Base-by-base conservation (phyloP, 2,797 vertebrate species). In the Monodelphis domestica region DNA sequence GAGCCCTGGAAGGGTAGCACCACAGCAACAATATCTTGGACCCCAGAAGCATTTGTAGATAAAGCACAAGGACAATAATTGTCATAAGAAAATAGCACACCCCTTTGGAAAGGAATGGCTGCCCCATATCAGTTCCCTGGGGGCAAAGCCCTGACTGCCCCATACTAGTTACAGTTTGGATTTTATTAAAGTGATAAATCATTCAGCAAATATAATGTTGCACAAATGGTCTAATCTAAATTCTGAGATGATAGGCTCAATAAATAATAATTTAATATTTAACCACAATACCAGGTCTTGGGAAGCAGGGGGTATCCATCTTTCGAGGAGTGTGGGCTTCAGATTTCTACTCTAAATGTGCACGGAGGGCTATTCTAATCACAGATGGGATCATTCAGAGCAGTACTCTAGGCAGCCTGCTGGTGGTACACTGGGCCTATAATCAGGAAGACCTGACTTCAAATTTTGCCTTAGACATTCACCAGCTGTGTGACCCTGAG, bases 211-310 rank as follows among this genome's bases (percentile, higher is more conserved):
- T 70, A 70, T 38, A 70, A 70, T 38, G 15, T 70, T 78, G 63
- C n/a, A 78, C n/a, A 78, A 78, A 78, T 78, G n/a, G 15, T 78
- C 63, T 78, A 78, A 78, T 78, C 63, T 45, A 78, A 78, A 78
- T 78, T 78, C 63, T 38, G 63, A 78, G 63, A 78, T 45, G 63
- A 78, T 78, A 45, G 63, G 63, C n/a, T 45, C 63, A 78, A 78
- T 78, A 78, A 78, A 78, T 78, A 78, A 45, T 78, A 78, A 78
- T 78, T 78, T 78, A 78, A 78, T 78, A 78, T 78, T 78, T 78
- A 78, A 78, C 63, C n/a, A 78, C 24, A 78, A 78, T 9, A 78
- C n/a, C 17, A 78, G 63, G 63, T 45, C n/a, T 78, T 78, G 21
- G n/a, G 63, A 45, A 78, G 17, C 63, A 78, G n/a, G 17, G 63